These are phyloP conservation scores for Thysanoteuthis rhombus DNA, from an alignment of 2,888 invertebrate genomes.

Conservation along the genomic window DNA sequence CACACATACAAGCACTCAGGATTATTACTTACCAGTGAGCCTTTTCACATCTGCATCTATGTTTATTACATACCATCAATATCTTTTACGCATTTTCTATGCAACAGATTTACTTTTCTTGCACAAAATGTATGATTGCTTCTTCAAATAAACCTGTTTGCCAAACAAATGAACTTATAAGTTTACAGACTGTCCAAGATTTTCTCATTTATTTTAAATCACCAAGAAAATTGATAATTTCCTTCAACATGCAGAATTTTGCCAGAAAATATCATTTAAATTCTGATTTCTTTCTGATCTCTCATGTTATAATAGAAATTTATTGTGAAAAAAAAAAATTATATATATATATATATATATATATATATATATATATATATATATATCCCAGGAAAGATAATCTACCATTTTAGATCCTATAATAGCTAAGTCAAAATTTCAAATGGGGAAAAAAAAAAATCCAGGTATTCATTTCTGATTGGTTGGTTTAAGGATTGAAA, in stretches of 20 bases:
- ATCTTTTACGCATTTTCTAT: background rate
- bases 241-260: background rate
- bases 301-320: too few species aligned
- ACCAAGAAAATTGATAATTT: background rate
- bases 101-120: too few species aligned
- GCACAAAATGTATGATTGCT: background rate
- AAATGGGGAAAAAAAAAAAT: background rate
- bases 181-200: background rate
- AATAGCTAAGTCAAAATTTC: too few species aligned
- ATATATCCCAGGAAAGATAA: too few species aligned
- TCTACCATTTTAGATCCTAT: too few species aligned
- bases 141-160: background rate
- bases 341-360: too few species aligned
- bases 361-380: too few species aligned
- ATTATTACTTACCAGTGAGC: background rate
- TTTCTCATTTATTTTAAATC: background rate
- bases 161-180: background rate
- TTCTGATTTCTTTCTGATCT: too few species aligned
- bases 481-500: too few species aligned
- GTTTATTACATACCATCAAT: background rate
- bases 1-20: background rate
- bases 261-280: background rate
- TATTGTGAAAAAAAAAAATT: too few species aligned
- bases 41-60: background rate
- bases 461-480: background rate